phyloP scores from a whole-genome alignment of 2,113 vertebrate genomes.

The Lonchura striata region DNA sequence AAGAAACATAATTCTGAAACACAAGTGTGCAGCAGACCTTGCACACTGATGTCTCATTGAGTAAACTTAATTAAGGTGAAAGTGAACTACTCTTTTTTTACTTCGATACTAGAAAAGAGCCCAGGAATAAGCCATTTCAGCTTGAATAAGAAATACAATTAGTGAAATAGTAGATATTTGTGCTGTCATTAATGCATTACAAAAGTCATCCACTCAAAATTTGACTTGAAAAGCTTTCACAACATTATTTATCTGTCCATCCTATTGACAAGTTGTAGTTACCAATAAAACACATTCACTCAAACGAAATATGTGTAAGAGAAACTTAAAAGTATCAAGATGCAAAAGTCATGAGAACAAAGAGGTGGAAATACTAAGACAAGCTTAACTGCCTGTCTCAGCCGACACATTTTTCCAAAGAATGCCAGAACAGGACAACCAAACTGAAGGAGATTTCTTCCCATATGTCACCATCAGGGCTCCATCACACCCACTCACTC shows the following conservation, averaged over 20 bases:
- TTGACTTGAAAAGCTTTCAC: not conserved
- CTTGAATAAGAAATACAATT: not conserved
- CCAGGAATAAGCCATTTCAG: not conserved
- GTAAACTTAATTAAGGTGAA: conserved; percentile 26
- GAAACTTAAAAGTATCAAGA: not conserved
- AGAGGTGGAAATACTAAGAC: not conserved
- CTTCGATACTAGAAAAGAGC: not conserved
- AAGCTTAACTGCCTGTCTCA: not conserved
- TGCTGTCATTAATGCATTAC: not conserved
- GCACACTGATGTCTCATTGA: not conserved
- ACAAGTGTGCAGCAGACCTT: conserved; percentile 16
- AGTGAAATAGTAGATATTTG: not conserved
- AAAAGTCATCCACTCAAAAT: not conserved
- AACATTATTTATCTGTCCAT: not conserved
- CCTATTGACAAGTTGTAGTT: not conserved
- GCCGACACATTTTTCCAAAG: not conserved
- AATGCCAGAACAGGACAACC: not conserved
- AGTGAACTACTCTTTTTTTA: not conserved
- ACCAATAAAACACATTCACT: not conserved
- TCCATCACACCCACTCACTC: not conserved
- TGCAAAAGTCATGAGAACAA: not conserved
- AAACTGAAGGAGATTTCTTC: not conserved
- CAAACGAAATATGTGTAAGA: not conserved
- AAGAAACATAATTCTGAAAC: conserved; percentile 25
- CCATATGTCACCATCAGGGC: not conserved